Evolutionary conservation across 2,888 invertebrate species (phyloP).

Genomic region (Cremastinae sp.): DNA sequence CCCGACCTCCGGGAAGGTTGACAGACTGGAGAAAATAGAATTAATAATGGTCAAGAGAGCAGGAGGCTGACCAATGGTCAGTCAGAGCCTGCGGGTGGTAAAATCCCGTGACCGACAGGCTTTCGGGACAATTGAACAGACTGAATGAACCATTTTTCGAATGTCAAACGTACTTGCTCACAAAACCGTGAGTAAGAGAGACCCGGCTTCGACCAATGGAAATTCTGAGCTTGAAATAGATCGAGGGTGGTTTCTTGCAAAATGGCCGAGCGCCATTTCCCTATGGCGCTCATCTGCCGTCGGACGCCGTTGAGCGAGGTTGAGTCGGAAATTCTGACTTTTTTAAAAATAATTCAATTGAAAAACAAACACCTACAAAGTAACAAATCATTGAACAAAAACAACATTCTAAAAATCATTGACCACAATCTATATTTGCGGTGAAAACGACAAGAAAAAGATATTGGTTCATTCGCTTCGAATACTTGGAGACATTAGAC

Average conservation of each 20-base stretch:
- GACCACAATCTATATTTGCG: constrained; percentile 14
- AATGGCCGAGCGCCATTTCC: constrained; percentile 76
- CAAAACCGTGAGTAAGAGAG: constrained; percentile 64
- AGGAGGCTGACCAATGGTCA: constrained; percentile 77
- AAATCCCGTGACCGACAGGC: constrained; percentile 63
- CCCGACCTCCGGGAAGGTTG: not conserved
- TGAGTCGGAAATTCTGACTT: not conserved
- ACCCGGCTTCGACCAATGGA: constrained; percentile 39
- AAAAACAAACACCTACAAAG: too few relatives aligned
- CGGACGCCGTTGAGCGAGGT: constrained; percentile 37
- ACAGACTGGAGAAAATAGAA: constrained; percentile 67
- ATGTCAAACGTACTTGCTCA: constrained; percentile 22
- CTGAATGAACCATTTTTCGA: constrained; percentile 24
- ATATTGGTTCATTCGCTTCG: constrained; percentile 9
- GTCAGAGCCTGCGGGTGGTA: constrained; percentile 73
- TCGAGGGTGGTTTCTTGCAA: constrained; percentile 66
- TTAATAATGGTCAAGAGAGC: constrained; percentile 77
- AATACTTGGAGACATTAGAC: constrained; percentile 29
- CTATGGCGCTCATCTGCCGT: constrained; percentile 46
- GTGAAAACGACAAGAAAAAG: constrained; percentile 8
- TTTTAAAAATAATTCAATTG: too few relatives aligned
- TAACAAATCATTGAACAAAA: too few relatives aligned
- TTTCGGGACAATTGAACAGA: constrained; percentile 71
- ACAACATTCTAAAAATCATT: not conserved
- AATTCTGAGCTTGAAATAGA: constrained; percentile 12